Evolutionary conservation across 2,888 invertebrate genomes (phyloP).

Genomic region (Nemoura dubitans): DNA sequence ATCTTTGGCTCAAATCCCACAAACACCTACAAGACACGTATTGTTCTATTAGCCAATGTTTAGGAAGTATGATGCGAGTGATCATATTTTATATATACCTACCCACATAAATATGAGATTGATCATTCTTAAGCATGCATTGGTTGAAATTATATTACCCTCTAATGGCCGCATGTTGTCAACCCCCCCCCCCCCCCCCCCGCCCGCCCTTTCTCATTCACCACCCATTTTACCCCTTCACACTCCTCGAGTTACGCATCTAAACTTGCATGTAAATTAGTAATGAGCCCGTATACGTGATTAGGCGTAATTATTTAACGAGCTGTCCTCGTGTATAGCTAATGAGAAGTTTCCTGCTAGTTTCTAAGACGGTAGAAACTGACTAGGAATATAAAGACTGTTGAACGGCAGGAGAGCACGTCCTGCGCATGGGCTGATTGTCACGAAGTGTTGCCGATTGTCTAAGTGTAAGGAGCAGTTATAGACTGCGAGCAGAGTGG

Average conservation of each 20-base stretch:
- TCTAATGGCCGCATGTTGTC: neutral
- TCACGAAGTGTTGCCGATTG: constrained; percentile 10
- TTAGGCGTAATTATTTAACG: constrained; percentile 34
- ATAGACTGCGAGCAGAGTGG: neutral
- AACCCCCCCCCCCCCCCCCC: neutral
- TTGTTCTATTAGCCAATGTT: too few relatives aligned
- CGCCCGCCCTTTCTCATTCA: neutral
- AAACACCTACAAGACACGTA: too few relatives aligned
- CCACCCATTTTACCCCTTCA: neutral
- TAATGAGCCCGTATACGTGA: constrained; percentile 37
- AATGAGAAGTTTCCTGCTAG: constrained; percentile 3
- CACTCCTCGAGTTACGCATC: neutral
- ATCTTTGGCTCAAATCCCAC: too few relatives aligned
- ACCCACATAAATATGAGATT: neutral
- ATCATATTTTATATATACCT: too few relatives aligned
- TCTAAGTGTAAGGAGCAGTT: constrained; percentile 15
- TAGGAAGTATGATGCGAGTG: too few relatives aligned
- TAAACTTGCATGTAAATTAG: constrained; percentile 37
- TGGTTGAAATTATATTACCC: neutral
- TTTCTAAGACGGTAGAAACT: neutral
- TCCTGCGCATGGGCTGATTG: constrained; percentile 4
- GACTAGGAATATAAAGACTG: neutral
- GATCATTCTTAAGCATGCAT: neutral
- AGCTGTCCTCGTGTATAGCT: constrained; percentile 27
- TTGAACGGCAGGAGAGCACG: neutral